phyloP scores from a whole-genome alignment of 2,888 invertebrate genomes.

The Cataglyphis altisquamis region DNA sequence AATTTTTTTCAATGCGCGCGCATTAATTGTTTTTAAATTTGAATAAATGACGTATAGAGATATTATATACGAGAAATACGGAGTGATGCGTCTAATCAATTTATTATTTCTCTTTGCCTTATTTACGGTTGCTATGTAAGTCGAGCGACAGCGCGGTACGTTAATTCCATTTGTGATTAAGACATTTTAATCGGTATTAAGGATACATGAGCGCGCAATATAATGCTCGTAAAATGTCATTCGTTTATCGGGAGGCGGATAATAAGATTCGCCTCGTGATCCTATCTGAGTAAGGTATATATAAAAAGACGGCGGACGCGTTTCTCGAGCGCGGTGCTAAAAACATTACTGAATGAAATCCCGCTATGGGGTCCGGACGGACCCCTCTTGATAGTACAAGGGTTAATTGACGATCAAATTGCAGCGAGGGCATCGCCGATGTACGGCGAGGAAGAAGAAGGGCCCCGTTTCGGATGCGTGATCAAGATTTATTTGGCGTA shows the following conservation, averaged over 20 bases:
- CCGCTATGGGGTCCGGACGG: constrained; percentile 30
- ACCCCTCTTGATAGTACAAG: constrained; percentile 50
- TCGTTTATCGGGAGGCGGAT: constrained; percentile 11
- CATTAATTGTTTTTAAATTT: not conserved
- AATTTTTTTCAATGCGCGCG: not conserved
- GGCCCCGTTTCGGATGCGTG: constrained; percentile 35
- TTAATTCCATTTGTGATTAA: constrained; percentile 4
- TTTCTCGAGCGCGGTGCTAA: constrained; percentile 33
- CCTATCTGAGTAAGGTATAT: constrained; percentile 21
- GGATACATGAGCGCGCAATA: not conserved
- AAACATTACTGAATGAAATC: constrained; percentile 48
- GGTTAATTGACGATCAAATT: constrained; percentile 58
- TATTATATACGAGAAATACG: not conserved
- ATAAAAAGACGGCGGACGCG: constrained; percentile 28
- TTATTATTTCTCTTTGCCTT: not conserved
- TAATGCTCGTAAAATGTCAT: not conserved
- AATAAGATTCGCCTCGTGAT: constrained; percentile 15
- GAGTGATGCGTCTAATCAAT: not conserved
- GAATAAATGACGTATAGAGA: not conserved
- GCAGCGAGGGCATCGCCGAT: constrained; percentile 44
- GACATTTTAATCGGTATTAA: not conserved
- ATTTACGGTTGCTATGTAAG: not conserved
- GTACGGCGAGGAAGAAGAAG: constrained; percentile 4
- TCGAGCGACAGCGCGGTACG: not conserved
- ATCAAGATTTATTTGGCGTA: constrained; percentile 52